Percentiles rank a stretch among this genome's conserved stretches.
These are phyloP conservation scores for Telenomus remus DNA, from an alignment of 1,140 invertebrate species.

Conservation along the genomic window DNA sequence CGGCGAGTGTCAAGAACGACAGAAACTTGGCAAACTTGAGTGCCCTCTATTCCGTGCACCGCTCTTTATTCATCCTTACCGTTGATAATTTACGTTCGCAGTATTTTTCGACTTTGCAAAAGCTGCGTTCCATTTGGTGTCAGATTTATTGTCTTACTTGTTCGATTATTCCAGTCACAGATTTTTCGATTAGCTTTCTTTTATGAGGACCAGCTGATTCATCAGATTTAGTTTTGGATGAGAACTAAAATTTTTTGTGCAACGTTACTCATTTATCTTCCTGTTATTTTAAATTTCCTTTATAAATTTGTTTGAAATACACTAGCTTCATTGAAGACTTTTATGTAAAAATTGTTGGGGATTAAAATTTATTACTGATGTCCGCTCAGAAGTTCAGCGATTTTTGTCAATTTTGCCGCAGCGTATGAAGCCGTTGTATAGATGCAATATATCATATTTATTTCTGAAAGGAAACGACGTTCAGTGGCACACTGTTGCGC, in stretches of 20 bases:
- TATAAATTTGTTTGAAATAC: constrained; percentile 1
- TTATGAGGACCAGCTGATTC: neutral
- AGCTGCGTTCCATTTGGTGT: constrained; percentile 25
- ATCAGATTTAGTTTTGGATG: neutral
- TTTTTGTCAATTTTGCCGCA: constrained; percentile 22
- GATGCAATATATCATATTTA: constrained; percentile 54
- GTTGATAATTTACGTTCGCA: constrained; percentile 34
- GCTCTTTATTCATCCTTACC: constrained; percentile 34
- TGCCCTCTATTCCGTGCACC: constrained; percentile 18
- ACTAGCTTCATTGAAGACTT: too few relatives aligned
- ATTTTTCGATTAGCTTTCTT: neutral
- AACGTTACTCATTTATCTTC: too few relatives aligned
- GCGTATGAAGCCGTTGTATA: constrained; percentile 26
- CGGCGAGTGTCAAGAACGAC: constrained; percentile 52
- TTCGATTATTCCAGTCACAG: neutral
- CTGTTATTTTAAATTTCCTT: too few relatives aligned
- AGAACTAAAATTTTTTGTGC: too few relatives aligned
- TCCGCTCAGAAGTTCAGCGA: neutral
- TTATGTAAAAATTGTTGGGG: too few relatives aligned
- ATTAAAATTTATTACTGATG: constrained; percentile 21
- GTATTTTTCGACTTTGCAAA: constrained; percentile 40
- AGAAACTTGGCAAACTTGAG: constrained; percentile 50
- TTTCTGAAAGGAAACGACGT: constrained; percentile 48
- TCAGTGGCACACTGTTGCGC: constrained; percentile 54
- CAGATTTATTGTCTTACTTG: neutral